Percentiles rank a stretch among this genome's conserved stretches.
Evolutionary conservation across 2,888 invertebrate species (phyloP).

Genomic region (Lepidochrysops patricia): DNA sequence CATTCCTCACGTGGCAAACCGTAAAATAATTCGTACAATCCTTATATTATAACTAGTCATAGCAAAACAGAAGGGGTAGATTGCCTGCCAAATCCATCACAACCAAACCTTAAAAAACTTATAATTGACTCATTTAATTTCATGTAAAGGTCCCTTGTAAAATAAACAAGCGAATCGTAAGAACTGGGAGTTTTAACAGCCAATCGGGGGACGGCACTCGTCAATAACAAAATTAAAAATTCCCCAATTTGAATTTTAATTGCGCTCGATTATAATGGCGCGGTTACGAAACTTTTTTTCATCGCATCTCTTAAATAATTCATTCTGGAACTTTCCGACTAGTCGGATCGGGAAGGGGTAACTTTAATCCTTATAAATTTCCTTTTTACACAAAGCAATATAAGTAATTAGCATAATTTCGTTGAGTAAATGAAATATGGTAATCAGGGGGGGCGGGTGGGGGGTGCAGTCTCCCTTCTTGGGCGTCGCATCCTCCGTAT

Average conservation of each 20-base stretch:
- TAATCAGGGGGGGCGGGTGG: constrained; percentile 66
- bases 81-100: not conserved
- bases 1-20: too few relatives aligned
- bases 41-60: too few relatives aligned
- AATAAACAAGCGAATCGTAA: constrained; percentile 52
- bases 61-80: not conserved
- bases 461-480: constrained; percentile 60
- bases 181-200: constrained; percentile 61
- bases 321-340: constrained; percentile 54
- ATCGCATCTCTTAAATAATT: constrained; percentile 62
- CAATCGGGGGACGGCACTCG: constrained; percentile 53
- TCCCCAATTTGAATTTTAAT: constrained; percentile 73
- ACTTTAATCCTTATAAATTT: constrained; percentile 75
- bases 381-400: constrained; percentile 76
- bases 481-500: constrained; percentile 69
- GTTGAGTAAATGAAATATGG: constrained; percentile 76
- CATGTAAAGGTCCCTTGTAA: constrained; percentile 19
- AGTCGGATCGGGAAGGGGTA: constrained; percentile 53
- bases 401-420: constrained; percentile 76
- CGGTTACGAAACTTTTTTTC: constrained; percentile 46
- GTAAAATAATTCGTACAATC: too few relatives aligned
- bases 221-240: constrained; percentile 74
- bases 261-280: constrained; percentile 71
- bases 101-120: constrained; percentile 10
- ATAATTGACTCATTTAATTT: constrained; percentile 21